Percentiles rank a stretch among this genome's conserved stretches.
These are phyloP conservation scores for Salarias fasciatus DNA, from an alignment of 2,797 vertebrate species.

Conservation along the genomic window DNA sequence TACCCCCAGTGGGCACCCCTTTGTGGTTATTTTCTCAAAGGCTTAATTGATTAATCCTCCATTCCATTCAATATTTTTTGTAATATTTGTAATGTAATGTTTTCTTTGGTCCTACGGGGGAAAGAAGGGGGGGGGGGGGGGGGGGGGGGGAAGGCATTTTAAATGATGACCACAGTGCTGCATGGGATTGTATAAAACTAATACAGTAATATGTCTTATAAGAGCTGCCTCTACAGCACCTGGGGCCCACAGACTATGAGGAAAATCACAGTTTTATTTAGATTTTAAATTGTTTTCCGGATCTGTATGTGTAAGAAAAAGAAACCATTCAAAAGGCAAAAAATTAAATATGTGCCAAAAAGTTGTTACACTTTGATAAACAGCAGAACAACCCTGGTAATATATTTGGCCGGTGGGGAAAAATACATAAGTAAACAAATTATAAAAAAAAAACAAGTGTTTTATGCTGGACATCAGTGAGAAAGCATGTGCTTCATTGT, in stretches of 20 bases:
- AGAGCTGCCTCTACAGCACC: conserved; percentile 22
- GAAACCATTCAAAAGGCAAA: neutral
- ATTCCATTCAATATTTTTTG: conserved; percentile 52
- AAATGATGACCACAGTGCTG: conserved; percentile 58
- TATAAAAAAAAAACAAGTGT: no score
- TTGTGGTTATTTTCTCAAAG: conserved; percentile 64
- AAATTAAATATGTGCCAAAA: no score
- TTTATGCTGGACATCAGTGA: conserved; percentile 17
- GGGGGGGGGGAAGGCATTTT: conserved; percentile 49
- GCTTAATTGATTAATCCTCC: conserved; percentile 76
- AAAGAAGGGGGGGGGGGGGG: no score
- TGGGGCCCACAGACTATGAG: conserved; percentile 16
- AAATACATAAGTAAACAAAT: no score
- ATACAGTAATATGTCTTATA: conserved; percentile 45
- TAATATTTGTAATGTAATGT: conserved; percentile 66
- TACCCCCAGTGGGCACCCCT: conserved; percentile 75
- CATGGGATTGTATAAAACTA: conserved; percentile 25
- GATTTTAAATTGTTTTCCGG: conserved; percentile 29
- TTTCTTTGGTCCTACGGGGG: conserved; percentile 51
- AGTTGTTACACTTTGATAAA: no score
- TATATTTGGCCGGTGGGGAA: no score
- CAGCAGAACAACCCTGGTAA: no score
- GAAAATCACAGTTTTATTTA: conserved; percentile 26
- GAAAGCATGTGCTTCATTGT: conserved; percentile 30
- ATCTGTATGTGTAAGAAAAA: neutral